These are phyloP conservation scores for Anoura caudifer DNA, from an alignment of 2,113 vertebrate genomes.

Conservation along the genomic window DNA sequence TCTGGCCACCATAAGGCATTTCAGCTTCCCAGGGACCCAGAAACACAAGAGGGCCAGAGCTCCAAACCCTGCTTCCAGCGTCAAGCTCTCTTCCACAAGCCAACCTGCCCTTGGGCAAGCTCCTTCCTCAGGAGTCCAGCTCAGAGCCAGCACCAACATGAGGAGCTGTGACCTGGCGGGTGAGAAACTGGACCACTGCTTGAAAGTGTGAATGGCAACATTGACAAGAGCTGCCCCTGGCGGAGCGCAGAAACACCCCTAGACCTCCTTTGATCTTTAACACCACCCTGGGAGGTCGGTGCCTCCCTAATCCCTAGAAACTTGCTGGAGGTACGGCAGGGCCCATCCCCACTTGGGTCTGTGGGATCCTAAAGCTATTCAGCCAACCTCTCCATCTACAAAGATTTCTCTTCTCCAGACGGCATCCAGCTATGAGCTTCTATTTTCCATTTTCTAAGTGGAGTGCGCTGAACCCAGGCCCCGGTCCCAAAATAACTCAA, in stretches of 20 bases:
- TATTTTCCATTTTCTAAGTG: conserved; percentile 58
- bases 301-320: fast-evolving
- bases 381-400: not conserved
- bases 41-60: not conserved
- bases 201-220: not conserved
- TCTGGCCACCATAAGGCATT: no score
- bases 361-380: not conserved
- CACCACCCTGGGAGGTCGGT: not conserved
- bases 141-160: not conserved
- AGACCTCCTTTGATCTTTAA: not conserved
- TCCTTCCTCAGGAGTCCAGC: not conserved
- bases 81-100: no score
- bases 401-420: not conserved
- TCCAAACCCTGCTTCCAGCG: not conserved
- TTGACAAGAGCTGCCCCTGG: not conserved
- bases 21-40: not conserved
- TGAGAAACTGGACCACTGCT: not conserved
- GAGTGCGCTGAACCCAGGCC: conserved; percentile 13
- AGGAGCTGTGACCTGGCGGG: not conserved
- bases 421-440: conserved; percentile 16
- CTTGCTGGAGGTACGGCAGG: not conserved
- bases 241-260: not conserved
- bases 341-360: not conserved
- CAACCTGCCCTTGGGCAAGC: fast-evolving
- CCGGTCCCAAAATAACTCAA: conserved; percentile 57